Base-by-base conservation (phyloP, 1,140 invertebrate genomes). In the Bradysia coprophila region DNA sequence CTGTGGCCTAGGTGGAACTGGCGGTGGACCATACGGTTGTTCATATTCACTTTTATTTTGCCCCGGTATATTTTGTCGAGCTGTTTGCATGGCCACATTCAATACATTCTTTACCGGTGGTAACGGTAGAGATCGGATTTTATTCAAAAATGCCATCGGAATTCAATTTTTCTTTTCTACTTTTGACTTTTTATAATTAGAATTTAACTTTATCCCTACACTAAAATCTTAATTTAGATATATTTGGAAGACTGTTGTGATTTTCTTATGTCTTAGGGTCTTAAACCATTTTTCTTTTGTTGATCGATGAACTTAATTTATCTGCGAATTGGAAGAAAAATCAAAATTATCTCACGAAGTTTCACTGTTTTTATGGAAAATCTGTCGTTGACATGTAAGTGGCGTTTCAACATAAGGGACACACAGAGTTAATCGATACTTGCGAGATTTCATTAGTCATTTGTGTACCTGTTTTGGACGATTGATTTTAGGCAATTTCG, bases 71-170 rank as follows among this genome's bases (percentile, higher is more conserved):
- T 76, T 71, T 48, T 81, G 75, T 43, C 79, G 73, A 22, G 84
- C 66, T 16, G 81, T 81, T 57, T 84, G 81, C 71, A 80, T 76
- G 2, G 79, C 78, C 40, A 84, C 80, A 54, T 81, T 81, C 46
- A 85, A 55, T 15, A 78, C 75, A 51, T 81, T 81, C 49, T 72
- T 69, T 36, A 84, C 55, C 21, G 79, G 77, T 13, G 83, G 82
- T 48, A 81, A 63, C 39, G 41, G 48, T 31, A 50, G 50, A 40
- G 56, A 53, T 49, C 58, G 58, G 36, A 61, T 49, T 49, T 61
- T 57, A 46, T 54, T 51, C 50, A 61, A 50, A 49, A 61, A 60
- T 49, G 58, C 52, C 57, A 61, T 28, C 13, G n/a, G n/a, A n/a
- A n/a, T 28, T 36, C 18, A 16, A 36, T 36, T 36, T 36, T 36